Percentiles rank a stretch among this genome's conserved stretches.
Conservation (phyloP, 1,140 invertebrate species). For the Ptiloglossa arizonensis region DNA sequence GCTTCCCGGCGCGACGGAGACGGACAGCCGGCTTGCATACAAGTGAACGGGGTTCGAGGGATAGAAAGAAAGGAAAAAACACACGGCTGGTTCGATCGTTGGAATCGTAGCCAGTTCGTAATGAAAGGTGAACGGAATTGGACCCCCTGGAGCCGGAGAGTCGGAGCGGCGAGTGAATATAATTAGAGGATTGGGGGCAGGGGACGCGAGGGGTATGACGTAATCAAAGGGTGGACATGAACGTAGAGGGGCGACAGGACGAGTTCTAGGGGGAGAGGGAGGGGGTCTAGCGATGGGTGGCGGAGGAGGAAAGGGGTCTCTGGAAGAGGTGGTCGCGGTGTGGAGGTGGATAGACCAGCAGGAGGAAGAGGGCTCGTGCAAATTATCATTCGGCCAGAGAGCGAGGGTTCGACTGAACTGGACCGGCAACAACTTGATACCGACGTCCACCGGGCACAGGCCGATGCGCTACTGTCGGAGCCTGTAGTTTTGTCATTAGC, state of each 20-base stretch:
- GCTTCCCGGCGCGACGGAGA: neutral
- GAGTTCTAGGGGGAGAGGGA: slow-evolving; percentile 52
- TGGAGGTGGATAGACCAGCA: slow-evolving; percentile 34
- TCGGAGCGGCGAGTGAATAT: slow-evolving; percentile 79
- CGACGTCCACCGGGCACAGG: slow-evolving; percentile 63
- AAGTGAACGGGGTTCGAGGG: slow-evolving; percentile 27
- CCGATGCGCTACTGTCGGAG: slow-evolving; percentile 68
- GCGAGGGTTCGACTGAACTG: slow-evolving; percentile 76
- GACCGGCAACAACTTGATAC: slow-evolving; percentile 80
- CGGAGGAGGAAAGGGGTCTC: slow-evolving; percentile 53
- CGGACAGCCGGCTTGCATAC: slow-evolving; percentile 4
- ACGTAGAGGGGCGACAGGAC: slow-evolving; percentile 55
- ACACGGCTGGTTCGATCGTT: slow-evolving; percentile 77
- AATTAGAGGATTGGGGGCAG: slow-evolving; percentile 80
- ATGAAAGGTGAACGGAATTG: slow-evolving; percentile 82
- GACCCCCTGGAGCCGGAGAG: slow-evolving; percentile 78
- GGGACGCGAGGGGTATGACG: slow-evolving; percentile 75
- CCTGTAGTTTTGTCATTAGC: slow-evolving; percentile 83
- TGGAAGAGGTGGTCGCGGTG: slow-evolving; percentile 45
- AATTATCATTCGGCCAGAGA: slow-evolving; percentile 80
- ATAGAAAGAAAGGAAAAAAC: slow-evolving; percentile 42
- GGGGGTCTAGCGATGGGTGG: slow-evolving; percentile 51
- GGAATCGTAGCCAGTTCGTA: slow-evolving; percentile 80
- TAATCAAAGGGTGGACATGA: slow-evolving; percentile 79
- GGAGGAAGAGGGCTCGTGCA: slow-evolving; percentile 68